Percentiles rank a stretch among this genome's conserved stretches.
Conservation (phyloP, 1,140 invertebrate genomes). For the Drosophila nebulosa region DNA sequence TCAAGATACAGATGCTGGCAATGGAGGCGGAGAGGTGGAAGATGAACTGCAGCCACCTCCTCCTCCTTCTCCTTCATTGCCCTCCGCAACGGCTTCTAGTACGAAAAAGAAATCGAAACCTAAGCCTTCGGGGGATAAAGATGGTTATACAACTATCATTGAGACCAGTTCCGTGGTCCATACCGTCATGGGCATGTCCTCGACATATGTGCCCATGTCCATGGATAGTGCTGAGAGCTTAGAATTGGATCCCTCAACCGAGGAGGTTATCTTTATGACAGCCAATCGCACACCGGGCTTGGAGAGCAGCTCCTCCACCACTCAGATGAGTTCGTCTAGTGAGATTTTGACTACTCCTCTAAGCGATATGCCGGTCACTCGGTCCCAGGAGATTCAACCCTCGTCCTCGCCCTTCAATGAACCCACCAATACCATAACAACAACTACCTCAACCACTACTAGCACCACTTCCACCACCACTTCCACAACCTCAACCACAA, state of each 20-base stretch:
- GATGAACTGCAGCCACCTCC: constrained; percentile 47
- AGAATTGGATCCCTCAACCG: constrained; percentile 66
- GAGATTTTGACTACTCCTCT: constrained; percentile 80
- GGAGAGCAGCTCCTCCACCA: constrained; percentile 48
- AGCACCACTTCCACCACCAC: constrained; percentile 38
- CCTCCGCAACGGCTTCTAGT: constrained; percentile 6
- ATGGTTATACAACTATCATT: constrained; percentile 55
- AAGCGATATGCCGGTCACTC: not conserved
- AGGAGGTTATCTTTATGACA: constrained; percentile 75
- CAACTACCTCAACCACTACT: constrained; percentile 42
- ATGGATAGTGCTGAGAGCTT: constrained; percentile 58
- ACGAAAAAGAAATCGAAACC: constrained; percentile 67
- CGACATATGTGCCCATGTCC: constrained; percentile 71
- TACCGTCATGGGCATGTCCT: constrained; percentile 65
- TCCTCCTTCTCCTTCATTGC: too few species aligned
- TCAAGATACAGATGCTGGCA: constrained; percentile 58
- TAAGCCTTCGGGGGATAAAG: constrained; percentile 49
- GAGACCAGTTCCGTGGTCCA: constrained; percentile 67
- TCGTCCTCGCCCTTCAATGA: constrained; percentile 45
- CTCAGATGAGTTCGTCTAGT: constrained; percentile 17
- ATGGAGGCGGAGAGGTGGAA: constrained; percentile 48
- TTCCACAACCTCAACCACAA: constrained; percentile 43
- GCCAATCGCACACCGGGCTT: constrained; percentile 78
- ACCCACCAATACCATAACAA: constrained; percentile 34
- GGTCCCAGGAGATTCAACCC: constrained; percentile 43